Evolutionary conservation across 2,888 invertebrate species (phyloP).

Genomic region (Seira sanloemensis): DNA sequence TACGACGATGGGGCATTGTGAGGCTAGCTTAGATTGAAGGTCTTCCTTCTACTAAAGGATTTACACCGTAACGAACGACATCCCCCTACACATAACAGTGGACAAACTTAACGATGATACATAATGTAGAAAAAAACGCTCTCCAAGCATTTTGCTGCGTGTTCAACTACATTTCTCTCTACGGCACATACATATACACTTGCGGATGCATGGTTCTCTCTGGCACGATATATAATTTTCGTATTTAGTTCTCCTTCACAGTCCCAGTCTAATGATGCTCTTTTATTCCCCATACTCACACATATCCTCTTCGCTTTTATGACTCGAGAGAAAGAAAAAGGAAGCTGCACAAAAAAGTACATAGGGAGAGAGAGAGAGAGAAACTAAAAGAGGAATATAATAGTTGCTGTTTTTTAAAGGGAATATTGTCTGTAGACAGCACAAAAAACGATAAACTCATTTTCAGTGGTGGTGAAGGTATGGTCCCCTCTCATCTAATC

Average conservation of each 20-base stretch:
- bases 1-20: no score
- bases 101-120: neutral
- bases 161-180: neutral
- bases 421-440: neutral
- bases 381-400: neutral
- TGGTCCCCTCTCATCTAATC: slow-evolving; percentile 1
- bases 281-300: neutral
- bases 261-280: no score
- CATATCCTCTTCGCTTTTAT: neutral
- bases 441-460: neutral
- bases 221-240: slow-evolving; percentile 13
- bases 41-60: no score
- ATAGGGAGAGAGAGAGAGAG: neutral
- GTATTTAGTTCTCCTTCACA: slow-evolving; percentile 7
- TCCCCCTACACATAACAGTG: neutral
- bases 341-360: neutral
- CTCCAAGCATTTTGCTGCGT: no score
- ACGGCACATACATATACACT: no score
- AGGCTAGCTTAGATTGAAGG: no score
- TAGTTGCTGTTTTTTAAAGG: slow-evolving; percentile 1
- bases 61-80: no score
- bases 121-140: neutral
- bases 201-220: neutral
- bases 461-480: slow-evolving; percentile 5
- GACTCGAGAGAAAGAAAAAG: slow-evolving; percentile 6